phyloP scores from a whole-genome alignment of 1,140 invertebrate species.

The Papilio xuthus region DNA sequence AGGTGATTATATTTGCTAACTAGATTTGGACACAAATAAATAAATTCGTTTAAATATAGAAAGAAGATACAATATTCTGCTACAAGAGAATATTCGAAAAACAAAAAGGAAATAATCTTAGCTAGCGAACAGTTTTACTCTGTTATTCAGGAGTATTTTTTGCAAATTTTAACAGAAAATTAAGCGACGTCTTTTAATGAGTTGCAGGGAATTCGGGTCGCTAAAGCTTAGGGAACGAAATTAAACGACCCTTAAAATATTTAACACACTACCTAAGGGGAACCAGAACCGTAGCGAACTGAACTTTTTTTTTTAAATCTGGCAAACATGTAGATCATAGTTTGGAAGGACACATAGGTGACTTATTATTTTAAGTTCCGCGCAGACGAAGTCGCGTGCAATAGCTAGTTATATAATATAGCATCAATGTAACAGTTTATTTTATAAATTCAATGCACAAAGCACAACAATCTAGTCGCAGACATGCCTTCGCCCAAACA shows the following conservation, averaged over 20 bases:
- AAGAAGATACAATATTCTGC: no score
- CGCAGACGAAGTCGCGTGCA: no score
- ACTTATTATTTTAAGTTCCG: no score
- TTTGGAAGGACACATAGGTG: no score
- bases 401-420: background rate
- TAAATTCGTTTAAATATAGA: no score
- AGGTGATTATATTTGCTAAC: no score
- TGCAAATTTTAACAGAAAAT: constrained; percentile 9
- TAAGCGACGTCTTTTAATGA: background rate
- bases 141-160: background rate
- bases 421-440: background rate
- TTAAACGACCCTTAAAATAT: background rate
- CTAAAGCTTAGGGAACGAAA: background rate
- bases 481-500: constrained; percentile 49
- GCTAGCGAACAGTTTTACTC: no score
- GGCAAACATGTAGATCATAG: no score
- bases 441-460: constrained; percentile 40
- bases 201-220: constrained; percentile 9
- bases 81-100: no score
- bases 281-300: background rate
- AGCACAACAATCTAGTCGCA: constrained; percentile 48
- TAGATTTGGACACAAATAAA: no score
- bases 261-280: background rate
- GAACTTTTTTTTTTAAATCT: background rate
- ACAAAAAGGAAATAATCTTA: background rate